Conservation (phyloP, 2,113 vertebrate genomes). For the Dasyurus viverrinus region DNA sequence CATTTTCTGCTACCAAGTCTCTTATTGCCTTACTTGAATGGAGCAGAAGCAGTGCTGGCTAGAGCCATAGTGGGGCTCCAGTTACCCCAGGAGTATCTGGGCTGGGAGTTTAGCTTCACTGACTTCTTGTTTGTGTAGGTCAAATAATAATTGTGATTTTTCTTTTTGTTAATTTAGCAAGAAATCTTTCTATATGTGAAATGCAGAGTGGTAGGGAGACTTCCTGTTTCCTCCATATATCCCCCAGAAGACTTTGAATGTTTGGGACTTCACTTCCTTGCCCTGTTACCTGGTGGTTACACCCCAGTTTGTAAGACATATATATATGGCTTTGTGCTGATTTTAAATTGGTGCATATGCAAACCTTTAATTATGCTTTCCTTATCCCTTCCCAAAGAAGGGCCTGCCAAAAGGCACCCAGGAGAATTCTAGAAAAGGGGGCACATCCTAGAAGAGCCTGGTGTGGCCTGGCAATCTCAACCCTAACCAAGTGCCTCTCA, state of each 20-base stretch:
- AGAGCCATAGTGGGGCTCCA: slow-evolving; percentile 5
- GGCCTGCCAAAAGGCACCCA: slow-evolving; percentile 39
- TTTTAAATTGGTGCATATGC: slow-evolving; percentile 34
- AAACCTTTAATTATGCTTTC: slow-evolving; percentile 34
- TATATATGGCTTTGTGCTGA: slow-evolving; percentile 1
- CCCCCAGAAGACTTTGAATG: slow-evolving; percentile 41
- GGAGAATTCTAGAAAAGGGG: slow-evolving; percentile 39
- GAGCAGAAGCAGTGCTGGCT: background rate
- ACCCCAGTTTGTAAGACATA: slow-evolving; percentile 11
- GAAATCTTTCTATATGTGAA: slow-evolving; percentile 24
- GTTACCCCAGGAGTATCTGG: background rate
- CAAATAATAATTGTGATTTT: background rate
- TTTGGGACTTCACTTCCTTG: slow-evolving; percentile 48
- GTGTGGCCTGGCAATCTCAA: slow-evolving; percentile 68
- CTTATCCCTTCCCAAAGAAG: slow-evolving; percentile 40
- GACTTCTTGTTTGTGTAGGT: background rate
- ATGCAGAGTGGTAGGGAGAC: background rate
- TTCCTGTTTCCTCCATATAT: rapidly evolving
- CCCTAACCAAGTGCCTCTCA: slow-evolving; percentile 84
- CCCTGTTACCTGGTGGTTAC: slow-evolving; percentile 22
- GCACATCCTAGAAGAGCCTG: slow-evolving; percentile 49
- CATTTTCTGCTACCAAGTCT: slow-evolving; percentile 11
- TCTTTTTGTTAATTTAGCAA: slow-evolving; percentile 38
- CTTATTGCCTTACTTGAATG: slow-evolving; percentile 46
- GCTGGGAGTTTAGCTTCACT: slow-evolving; percentile 18